Percentiles rank a stretch among this genome's conserved stretches.
phyloP scores from a whole-genome alignment of 53 echinoderm and acorn worm species.

The Mesocentrotus franciscanus region DNA sequence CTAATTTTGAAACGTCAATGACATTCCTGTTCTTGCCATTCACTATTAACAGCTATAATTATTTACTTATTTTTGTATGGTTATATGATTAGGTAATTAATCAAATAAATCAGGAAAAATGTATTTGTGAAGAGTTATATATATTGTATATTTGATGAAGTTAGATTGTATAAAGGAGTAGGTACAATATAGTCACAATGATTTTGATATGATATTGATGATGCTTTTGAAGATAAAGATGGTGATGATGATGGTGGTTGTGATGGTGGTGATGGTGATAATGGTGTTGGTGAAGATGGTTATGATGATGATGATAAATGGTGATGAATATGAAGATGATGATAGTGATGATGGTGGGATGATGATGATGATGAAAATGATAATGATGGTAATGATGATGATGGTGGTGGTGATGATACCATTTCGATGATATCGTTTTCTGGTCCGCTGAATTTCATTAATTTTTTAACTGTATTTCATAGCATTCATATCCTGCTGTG shows the following conservation, averaged over 20 bases:
- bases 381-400: neutral
- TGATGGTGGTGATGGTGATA: neutral
- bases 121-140: neutral
- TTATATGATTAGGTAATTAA: neutral
- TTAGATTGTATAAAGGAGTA: neutral
- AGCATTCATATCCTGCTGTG: neutral
- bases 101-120: neutral
- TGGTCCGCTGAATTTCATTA: no score
- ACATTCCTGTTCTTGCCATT: constrained; percentile 31
- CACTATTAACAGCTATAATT: neutral
- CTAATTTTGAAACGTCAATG: constrained; percentile 10
- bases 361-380: neutral
- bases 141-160: neutral
- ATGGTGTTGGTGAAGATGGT: neutral
- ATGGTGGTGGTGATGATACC: no score
- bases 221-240: neutral
- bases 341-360: neutral
- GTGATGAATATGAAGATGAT: neutral
- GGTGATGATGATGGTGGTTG: neutral
- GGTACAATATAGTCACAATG: neutral
- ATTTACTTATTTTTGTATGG: neutral
- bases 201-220: neutral
- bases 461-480: neutral
- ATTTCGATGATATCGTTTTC: no score
- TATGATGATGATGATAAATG: neutral